phyloP scores from a whole-genome alignment of 1,140 invertebrate genomes.

The Drosophila rhopaloa region DNA sequence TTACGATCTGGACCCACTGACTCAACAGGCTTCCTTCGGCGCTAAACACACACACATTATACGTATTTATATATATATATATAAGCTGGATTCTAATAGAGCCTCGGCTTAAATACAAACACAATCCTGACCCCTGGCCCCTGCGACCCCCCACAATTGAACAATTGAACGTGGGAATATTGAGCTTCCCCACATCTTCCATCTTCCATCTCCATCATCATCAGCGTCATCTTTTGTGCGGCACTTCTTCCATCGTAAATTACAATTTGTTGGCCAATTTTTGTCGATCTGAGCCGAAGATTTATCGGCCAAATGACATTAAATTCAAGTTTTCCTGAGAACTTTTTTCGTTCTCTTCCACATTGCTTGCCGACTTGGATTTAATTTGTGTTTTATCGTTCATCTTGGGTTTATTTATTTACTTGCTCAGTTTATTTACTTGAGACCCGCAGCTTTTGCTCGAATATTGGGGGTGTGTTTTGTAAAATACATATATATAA shows the following conservation, averaged over 20 bases:
- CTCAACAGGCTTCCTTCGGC: constrained; percentile 35
- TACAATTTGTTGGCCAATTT: constrained; percentile 43
- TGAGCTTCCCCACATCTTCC: constrained; percentile 15
- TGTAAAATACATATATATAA: constrained; percentile 16
- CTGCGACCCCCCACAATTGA: constrained; percentile 1
- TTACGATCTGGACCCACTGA: constrained; percentile 18
- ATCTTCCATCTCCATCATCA: constrained; percentile 11
- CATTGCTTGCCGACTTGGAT: background rate
- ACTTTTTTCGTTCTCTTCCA: constrained; percentile 8
- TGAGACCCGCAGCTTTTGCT: constrained; percentile 51
- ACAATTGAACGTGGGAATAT: constrained; percentile 41
- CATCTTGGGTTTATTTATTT: constrained; percentile 20
- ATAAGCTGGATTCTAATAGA: constrained; percentile 12
- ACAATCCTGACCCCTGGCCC: constrained; percentile 24
- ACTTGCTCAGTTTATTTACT: constrained; percentile 14
- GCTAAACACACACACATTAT: background rate
- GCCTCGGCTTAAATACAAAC: constrained; percentile 7
- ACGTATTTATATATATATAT: background rate
- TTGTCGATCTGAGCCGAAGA: constrained; percentile 33
- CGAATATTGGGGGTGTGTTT: background rate
- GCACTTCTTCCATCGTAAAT: constrained; percentile 25
- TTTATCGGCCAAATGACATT: constrained; percentile 53
- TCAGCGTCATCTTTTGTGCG: constrained; percentile 22
- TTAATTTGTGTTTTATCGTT: constrained; percentile 22
- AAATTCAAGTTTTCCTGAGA: constrained; percentile 36